Base-by-base conservation (phyloP, 2,797 vertebrate genomes). In the Lutjanus argentimaculatus region DNA sequence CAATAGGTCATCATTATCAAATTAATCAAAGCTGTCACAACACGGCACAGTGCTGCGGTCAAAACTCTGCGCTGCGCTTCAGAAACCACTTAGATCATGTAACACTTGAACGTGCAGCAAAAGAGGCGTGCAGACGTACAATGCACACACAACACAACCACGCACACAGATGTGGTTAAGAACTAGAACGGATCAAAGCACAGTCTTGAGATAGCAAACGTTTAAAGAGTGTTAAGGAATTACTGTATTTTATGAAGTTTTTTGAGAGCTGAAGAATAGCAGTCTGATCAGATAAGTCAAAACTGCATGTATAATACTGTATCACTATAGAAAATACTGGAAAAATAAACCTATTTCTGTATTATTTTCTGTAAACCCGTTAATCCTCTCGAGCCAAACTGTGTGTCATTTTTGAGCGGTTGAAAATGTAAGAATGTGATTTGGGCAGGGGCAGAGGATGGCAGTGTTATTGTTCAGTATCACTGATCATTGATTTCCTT, bases 1-100 rank as follows among this genome's bases (percentile, higher is more conserved):
- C 88, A 81, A 66, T 81, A 93, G 95, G 94, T 96, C 95, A 95
- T 96, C 94, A 93, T 96, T 95, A 96, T 96, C 95, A 94, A 93
- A 95, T 94, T 92, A 95, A 95, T 94, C 93, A 92, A 92, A 93
- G 88, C 91, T 93, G 90, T 89, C 91, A 92, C 79, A 88, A 79
- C 67, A 76, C 75, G 51, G 85, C 79, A 6, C 59, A 68, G 83
- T 3, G 57, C 82, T 79, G 86, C 78, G 71, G 87, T 89, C 88
- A 69, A 48, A 36, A 82, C 11, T 51, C 86, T 61, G 67, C 2
- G 68, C 83, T 30, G 69, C 48, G 52, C 80, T 69, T 67, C 86
- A 70, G 56, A 77, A 83, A 82, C 80, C 85, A 78, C 81, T 89
- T 80, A 80, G 83, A 83, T 93, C 91, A 82, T 53, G 84, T 90